A percentile compares a stretch with the other conserved stretches of the same genome.
Conservation (phyloP, 2,888 invertebrate genomes). For the Melitaea athalia region DNA sequence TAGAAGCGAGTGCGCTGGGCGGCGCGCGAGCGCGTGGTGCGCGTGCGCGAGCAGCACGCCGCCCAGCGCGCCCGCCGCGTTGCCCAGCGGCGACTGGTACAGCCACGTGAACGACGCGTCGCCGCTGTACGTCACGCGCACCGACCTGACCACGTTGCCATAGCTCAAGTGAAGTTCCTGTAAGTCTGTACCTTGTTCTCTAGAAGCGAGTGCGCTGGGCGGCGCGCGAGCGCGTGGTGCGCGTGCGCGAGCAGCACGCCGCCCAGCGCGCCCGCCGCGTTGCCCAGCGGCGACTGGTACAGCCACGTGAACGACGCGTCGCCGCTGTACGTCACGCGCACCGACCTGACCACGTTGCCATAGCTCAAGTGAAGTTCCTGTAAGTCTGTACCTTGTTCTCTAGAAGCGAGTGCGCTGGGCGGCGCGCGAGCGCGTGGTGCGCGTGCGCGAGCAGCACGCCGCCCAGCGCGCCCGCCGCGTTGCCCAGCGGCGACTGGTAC, state of each 20-base stretch:
- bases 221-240: conserved; percentile 59
- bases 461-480: conserved; percentile 68
- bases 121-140: conserved; percentile 60
- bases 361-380: no score
- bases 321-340: conserved; percentile 60
- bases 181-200: no score
- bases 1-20: not conserved
- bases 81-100: conserved; percentile 75
- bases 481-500: conserved; percentile 75
- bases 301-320: conserved; percentile 68
- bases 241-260: conserved; percentile 68
- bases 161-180: no score
- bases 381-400: not conserved
- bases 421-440: conserved; percentile 52
- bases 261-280: conserved; percentile 68
- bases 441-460: conserved; percentile 68
- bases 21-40: conserved; percentile 59
- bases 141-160: no score
- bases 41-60: conserved; percentile 68
- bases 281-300: conserved; percentile 75
- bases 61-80: conserved; percentile 68
- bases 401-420: not conserved
- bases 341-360: no score
- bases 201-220: not conserved
- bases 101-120: conserved; percentile 68